Evolutionary conservation across 2,797 vertebrate species (phyloP).

Genomic region (Typhlichthys eigenmanni): DNA sequence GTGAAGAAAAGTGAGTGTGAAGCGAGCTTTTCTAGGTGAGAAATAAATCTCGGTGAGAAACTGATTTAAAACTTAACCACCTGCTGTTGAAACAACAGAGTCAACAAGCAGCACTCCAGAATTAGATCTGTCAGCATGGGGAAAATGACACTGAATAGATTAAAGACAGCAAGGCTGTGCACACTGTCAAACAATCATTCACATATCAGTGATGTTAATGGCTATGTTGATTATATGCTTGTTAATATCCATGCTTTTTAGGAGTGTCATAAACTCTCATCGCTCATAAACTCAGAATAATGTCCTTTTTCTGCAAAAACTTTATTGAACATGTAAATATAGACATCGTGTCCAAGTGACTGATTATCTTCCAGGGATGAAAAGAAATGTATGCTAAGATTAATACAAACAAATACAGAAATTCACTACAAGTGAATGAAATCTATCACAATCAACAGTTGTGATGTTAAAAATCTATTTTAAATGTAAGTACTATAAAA

Average conservation of each 20-base stretch:
- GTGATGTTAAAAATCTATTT: no score
- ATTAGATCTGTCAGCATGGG: conserved; percentile 51
- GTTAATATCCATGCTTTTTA: conserved; percentile 24
- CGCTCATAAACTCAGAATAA: neutral
- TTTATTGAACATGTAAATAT: no score
- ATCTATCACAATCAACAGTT: no score
- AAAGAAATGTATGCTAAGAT: no score
- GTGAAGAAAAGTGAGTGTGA: conserved; percentile 36
- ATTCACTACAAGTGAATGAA: no score
- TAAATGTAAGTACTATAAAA: neutral
- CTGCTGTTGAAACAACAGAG: conserved; percentile 48
- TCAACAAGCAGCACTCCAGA: conserved; percentile 48
- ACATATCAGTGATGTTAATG: conserved; percentile 16
- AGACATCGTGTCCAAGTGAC: no score
- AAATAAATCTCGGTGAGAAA: conserved; percentile 40
- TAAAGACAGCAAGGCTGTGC: conserved; percentile 6
- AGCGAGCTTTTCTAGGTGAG: conserved; percentile 36
- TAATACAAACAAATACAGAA: no score
- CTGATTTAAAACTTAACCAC: conserved; percentile 34
- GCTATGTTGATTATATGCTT: no score
- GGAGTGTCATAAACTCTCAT: conserved; percentile 10
- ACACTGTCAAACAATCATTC: conserved; percentile 14
- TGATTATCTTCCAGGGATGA: no score
- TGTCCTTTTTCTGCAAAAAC: no score
- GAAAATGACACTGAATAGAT: conserved; percentile 54